Evolutionary conservation across 1,140 invertebrate genomes (phyloP), one percentile per base, ranked within the genome.

Genomic region (Drosophila nigromelanica): DNA sequence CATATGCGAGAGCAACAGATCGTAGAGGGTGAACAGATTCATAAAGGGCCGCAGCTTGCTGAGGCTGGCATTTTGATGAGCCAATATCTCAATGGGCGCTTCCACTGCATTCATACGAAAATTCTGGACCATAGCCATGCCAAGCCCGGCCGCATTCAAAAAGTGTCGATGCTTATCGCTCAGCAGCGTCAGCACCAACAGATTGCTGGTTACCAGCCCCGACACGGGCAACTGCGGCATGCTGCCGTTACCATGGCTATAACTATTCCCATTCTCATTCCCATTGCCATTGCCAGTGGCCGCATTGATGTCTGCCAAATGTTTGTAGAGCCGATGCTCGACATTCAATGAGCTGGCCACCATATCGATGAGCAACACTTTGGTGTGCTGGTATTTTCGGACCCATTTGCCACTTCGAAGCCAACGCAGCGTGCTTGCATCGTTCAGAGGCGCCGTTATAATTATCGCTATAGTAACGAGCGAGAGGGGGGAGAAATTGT

Each of bases 291-390:
- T 58, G 14, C 27, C 48, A 68, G 21, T 52, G 39, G 47, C 56
- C 42, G 56, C 43, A 45, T 58, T 70, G 42, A 89, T 82, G 64
- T 74, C 72, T 64, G 80, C 76, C 71, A 92, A 75, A 79, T 85
- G 85, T 77, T 89, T 90, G 76, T 91, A 91, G 61, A 92, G 90
- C 59, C 76, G 61, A 78, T 90, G 83, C 59, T 90, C 75, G 39
- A 70, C 78, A 80, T 91, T 91, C 68, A 92, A 89, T 59, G 91
- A 87, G 56, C 73, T 82, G 43, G 89, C 91, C 62, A 82, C 80
- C 73, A 92, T 89, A 71, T 92, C 91, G 76, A 92, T 91, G 63
- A 92, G 80, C 42, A 92, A 56, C 6, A 91, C 70, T 80, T 90
- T 92, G 8, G 82, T 89, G 52, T 91, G 69, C 15, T 64, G 30